phyloP scores from a whole-genome alignment of 1,140 invertebrate genomes.

The Belonocnema kinseyi region DNA sequence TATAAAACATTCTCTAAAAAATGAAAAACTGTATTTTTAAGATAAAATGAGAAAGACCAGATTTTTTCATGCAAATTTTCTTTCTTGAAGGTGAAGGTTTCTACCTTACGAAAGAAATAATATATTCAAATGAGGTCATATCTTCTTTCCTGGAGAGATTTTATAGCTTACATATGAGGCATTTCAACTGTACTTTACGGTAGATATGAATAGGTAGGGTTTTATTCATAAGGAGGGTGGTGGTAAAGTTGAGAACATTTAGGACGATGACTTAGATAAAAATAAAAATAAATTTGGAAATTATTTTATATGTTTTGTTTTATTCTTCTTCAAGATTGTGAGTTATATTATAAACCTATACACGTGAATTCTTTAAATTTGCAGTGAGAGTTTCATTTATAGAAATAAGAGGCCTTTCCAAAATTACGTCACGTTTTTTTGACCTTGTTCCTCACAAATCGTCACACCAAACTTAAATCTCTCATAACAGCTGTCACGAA shows the following conservation, averaged over 20 bases:
- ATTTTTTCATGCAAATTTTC: background rate
- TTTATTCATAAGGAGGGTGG: background rate
- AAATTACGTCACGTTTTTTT: no score
- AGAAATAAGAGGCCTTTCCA: no score
- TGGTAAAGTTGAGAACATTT: background rate
- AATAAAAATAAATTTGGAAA: no score
- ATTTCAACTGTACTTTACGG: background rate
- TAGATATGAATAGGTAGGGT: background rate
- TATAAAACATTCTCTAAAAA: no score
- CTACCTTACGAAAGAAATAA: background rate
- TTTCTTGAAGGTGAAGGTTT: background rate
- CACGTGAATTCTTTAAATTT: no score
- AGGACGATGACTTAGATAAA: background rate
- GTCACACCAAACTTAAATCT: no score
- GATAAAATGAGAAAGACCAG: background rate
- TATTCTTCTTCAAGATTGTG: no score
- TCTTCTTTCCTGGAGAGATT: background rate
- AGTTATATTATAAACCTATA: no score
- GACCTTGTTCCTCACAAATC: no score
- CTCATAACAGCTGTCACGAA: no score
- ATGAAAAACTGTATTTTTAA: background rate
- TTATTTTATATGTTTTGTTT: no score
- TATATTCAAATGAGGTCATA: slow-evolving; percentile 15
- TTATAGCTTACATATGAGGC: slow-evolving; percentile 3
- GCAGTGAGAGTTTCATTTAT: no score